Evolutionary conservation across 2,888 invertebrate species (phyloP), one percentile per base, ranked within the genome.

Genomic region (Ichneumoninae sp.): DNA sequence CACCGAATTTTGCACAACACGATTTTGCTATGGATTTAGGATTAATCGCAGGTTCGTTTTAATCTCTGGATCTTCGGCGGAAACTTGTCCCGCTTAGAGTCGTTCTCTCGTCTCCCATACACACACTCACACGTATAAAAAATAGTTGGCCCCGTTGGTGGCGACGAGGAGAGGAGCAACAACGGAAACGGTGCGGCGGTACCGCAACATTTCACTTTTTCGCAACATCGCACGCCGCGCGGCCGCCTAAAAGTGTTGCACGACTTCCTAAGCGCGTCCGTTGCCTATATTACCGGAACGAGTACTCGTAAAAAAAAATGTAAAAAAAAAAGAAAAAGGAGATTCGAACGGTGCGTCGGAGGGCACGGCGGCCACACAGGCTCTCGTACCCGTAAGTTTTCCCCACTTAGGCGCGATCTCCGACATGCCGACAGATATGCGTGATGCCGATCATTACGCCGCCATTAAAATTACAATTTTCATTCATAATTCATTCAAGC

Each of bases 131-230:
- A 54, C 22, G 19, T 19, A 54, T 13, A 71, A 10, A 71, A 30
- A 70, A n/a, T 40, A 40, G 33, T 26, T 22, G n/a, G 40, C 54
- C 54, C 57, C 19, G 47, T 19, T 16, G 71, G 33, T 36, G 8
- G 57, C 47, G 40, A 71, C 66, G 75, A 80, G 83, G 77, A 75
- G 81, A 85, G 76, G 78, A 84, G 84, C 83, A 76, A 80, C 66
- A 84, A 71, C 84, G 84, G 84, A 84, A 84, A 83, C 71, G 81
- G 85, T 80, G 86, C 78, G 72, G 62, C 77, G 80, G 87, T 87
- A 89, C 86, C 87, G 90, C 90, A 91, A 89, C 90, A 91, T 90
- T 91, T 91, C 90, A 91, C 91, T 90, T 91, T 93, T 92, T 92
- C 92, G 93, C 92, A 92, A 92, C 87, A 85, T 88, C 85, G 85